phyloP scores from a whole-genome alignment of 2,113 vertebrate species.

The Myiozetetes cayanensis region DNA sequence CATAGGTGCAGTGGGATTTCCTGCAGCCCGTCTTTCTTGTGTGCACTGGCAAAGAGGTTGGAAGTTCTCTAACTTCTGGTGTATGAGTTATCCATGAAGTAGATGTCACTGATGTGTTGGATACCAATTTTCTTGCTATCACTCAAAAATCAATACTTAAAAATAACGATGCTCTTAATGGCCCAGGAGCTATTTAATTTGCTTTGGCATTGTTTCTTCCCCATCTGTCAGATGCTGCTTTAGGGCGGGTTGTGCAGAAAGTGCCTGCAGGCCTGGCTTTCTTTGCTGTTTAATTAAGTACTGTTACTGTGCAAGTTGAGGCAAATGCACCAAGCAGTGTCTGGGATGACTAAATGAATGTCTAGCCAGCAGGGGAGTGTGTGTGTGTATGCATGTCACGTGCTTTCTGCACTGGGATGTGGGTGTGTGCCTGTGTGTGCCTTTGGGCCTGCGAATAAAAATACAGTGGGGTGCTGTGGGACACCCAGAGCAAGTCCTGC shows the following conservation, averaged over 20 bases:
- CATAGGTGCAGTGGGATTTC: not conserved
- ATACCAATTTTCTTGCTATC: not conserved
- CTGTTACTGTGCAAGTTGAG: conserved; percentile 50
- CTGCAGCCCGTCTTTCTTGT: not conserved
- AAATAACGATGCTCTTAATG: not conserved
- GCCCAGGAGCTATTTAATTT: not conserved
- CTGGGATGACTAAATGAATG: conserved; percentile 26
- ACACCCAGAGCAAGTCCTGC: not conserved
- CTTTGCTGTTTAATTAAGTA: conserved; percentile 45
- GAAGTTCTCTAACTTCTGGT: not conserved
- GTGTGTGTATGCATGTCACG: not conserved
- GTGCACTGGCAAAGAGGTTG: not conserved
- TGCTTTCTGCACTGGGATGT: not conserved
- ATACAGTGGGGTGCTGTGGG: not conserved
- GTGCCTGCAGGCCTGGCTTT: conserved; percentile 30
- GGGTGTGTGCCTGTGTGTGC: not conserved
- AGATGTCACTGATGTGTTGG: not conserved
- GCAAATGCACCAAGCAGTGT: not conserved
- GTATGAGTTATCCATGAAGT: not conserved
- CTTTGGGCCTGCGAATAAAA: not conserved
- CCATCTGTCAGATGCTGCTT: not conserved
- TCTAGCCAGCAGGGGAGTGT: not conserved
- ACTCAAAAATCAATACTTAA: not conserved
- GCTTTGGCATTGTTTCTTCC: conserved; percentile 1
- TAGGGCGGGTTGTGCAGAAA: conserved; percentile 8